Evolutionary conservation across 2,113 vertebrate species (phyloP), one percentile per base, ranked within the genome.

Genomic region (Hylia prasina): DNA sequence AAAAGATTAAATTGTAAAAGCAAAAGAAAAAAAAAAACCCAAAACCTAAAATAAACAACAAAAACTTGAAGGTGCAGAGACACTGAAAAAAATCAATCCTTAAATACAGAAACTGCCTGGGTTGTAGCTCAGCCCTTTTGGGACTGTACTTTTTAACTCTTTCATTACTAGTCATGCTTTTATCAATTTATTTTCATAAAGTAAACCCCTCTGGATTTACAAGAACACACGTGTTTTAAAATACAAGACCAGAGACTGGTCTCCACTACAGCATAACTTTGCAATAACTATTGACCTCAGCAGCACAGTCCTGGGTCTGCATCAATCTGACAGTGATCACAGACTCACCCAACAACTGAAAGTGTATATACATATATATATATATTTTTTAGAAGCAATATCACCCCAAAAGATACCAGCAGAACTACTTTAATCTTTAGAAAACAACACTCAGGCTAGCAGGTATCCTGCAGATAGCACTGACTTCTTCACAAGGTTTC

Each of bases 1-100:
- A 70, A 97, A 78, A 95, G 86, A 96, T 94, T 85, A 95, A 89
- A 97, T 70, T 69, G 69, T 88, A 95, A 92, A 97, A 93, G 65
- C 4, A 78, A 82, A 87, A 78, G 72, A 2, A 44, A 54, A 70
- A 58, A 24, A 31, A 33, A 25, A 28, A n/a, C 7, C 7, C 1
- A n/a, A n/a, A n/a, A n/a, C 21, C 1, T 47, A 64, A 58, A 57
- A n/a, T 8, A 27, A 73, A 65, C 63, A 58, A 53, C 33, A 82
- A 65, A 96, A 78, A 30, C 10, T 51, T 54, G 70, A 97, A 86
- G 89, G 71, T 33, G 10, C 80, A 80, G 64, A 92, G 44, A 95
- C 61, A 88, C 37, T 79, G 45, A 22, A 64, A 80, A 92, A 92
- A 79, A 96, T 12, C 79, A 92, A 94, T 40, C 27, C 47, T 89